Evolutionary conservation across 2,797 vertebrate genomes (phyloP), one percentile per base, ranked within the genome.

Genomic region (Enteromius trimaculatus): DNA sequence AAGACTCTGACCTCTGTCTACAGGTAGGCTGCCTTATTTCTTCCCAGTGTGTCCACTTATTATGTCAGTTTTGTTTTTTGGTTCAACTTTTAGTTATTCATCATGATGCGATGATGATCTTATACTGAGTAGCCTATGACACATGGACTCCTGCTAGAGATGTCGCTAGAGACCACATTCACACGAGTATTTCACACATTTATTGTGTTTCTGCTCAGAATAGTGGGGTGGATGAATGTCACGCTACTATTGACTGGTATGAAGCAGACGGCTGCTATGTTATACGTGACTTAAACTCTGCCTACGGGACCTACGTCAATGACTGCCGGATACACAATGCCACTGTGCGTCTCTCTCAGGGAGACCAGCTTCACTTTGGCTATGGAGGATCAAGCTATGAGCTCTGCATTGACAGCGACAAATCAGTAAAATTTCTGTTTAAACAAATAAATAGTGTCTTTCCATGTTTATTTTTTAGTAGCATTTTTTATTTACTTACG

Each of bases 251-350:
- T 0, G 89, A 93, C 14, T 93, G 93, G 68, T 86, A 66, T 0
- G 65, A 93, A 23, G 82, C 58, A 0, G 92, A 95, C 55, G 80
- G 83, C 74, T 89, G 90, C 87, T 95, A 95, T 16, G 0, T 94
- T 51, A 92, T 96, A 2, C 92, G 86, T 53, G 95, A 96, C 88
- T 90, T 96, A 89, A 95, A 92, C 79, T 93, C 94, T 16, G 84
- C 71, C 68, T 90, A 91, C 0, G 94, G 95, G 75, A 95, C 94
- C 0, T 95, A 95, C 0, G 93, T 95, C 77, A 96, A 95, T 0
- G 92, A 93, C 79, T 96, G 96, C 77, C 93, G 93, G 79, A 92
- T 96, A 68, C 95, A 96, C 88, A 96, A 96, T 0, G 94, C 93
- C 0, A 92, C 95, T 0, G 94, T 96, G 64, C 90, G 89, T 80